Conservation (phyloP, 2,888 invertebrate genomes). For the Seladonia tumulorum region DNA sequence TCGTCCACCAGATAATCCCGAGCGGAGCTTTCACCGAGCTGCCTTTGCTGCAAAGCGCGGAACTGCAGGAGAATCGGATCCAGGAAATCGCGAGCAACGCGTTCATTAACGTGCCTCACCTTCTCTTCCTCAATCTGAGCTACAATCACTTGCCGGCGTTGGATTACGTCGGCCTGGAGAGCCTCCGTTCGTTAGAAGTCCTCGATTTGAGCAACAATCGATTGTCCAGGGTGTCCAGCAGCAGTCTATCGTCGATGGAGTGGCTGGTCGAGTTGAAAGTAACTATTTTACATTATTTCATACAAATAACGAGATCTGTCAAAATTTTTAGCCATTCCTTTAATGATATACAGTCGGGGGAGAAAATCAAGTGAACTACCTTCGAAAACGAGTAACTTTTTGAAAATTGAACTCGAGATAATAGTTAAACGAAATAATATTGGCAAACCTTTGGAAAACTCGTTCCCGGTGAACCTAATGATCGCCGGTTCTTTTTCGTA, state of each 20-base stretch:
- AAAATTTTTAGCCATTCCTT: too few species aligned
- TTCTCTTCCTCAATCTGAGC: slow-evolving; percentile 93
- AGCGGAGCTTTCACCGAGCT: slow-evolving; percentile 91
- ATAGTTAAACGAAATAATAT: too few species aligned
- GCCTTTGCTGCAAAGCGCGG: slow-evolving; percentile 89
- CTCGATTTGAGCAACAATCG: slow-evolving; percentile 93
- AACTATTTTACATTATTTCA: neutral
- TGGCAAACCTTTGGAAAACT: too few species aligned
- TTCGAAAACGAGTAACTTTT: too few species aligned
- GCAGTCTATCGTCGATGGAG: slow-evolving; percentile 91
- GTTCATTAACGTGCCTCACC: slow-evolving; percentile 91
- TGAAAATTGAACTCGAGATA: too few species aligned
- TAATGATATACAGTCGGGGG: too few species aligned
- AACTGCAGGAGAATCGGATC: slow-evolving; percentile 92
- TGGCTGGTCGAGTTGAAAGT: slow-evolving; percentile 94
- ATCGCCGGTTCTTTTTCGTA: slow-evolving; percentile 26
- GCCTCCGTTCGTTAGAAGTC: slow-evolving; percentile 92
- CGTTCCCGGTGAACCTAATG: neutral
- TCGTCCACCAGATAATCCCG: slow-evolving; percentile 85
- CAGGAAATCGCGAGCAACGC: slow-evolving; percentile 90
- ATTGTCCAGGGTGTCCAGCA: slow-evolving; percentile 87
- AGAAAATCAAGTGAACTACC: too few species aligned
- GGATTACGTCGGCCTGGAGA: slow-evolving; percentile 90
- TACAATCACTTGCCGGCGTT: slow-evolving; percentile 91
- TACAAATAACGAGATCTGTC: neutral